A percentile compares a stretch with the other conserved stretches of the same genome.
Evolutionary conservation across 2,888 invertebrate species (phyloP).

Genomic region (Trissolcus brochymenae): DNA sequence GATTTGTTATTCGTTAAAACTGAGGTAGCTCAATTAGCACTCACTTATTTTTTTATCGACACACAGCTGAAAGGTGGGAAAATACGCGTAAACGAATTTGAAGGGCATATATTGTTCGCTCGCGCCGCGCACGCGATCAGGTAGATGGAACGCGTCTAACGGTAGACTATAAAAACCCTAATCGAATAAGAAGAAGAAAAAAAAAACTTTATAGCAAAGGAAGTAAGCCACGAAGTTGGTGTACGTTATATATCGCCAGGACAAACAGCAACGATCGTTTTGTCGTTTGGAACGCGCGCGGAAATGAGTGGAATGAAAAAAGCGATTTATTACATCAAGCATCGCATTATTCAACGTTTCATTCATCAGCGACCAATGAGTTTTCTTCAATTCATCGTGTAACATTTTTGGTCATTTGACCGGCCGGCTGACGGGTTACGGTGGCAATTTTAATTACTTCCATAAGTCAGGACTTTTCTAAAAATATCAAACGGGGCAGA

Average conservation of each 20-base stretch:
- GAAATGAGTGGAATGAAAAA: too few relatives aligned
- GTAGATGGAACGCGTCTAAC: constrained; percentile 37
- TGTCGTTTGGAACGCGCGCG: background rate
- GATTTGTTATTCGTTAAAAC: constrained; percentile 34
- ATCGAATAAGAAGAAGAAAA: constrained; percentile 8
- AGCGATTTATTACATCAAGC: too few relatives aligned
- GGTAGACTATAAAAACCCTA: constrained; percentile 35
- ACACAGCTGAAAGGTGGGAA: constrained; percentile 10
- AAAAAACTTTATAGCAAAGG: background rate
- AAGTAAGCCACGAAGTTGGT: too few relatives aligned
- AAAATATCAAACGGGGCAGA: constrained; percentile 3
- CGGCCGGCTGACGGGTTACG: constrained; percentile 21
- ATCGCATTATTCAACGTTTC: background rate
- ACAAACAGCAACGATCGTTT: background rate
- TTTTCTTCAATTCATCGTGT: background rate
- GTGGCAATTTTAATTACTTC: constrained; percentile 20
- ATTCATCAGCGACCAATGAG: background rate
- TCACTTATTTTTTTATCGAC: constrained; percentile 15
- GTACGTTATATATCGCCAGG: background rate
- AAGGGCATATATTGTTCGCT: constrained; percentile 9
- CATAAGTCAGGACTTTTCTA: constrained; percentile 37
- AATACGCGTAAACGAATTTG: background rate
- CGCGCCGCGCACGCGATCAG: constrained; percentile 55
- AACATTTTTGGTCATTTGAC: constrained; percentile 26
- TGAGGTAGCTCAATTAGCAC: constrained; percentile 45